Conservation (phyloP, 2,113 vertebrate species). For the Myrmecobius fasciatus region DNA sequence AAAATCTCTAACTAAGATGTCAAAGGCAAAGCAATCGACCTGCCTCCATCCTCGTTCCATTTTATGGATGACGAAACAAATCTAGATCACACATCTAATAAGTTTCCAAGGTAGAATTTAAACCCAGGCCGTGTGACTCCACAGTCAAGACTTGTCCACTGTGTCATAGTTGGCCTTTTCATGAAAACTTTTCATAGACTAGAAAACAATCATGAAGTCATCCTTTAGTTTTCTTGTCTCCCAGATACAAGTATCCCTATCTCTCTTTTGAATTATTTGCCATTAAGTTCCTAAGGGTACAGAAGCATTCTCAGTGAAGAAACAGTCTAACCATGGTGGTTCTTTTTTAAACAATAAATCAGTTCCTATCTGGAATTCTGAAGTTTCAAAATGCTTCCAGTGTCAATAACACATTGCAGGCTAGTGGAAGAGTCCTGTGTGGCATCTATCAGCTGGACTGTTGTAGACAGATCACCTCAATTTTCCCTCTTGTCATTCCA, state of each 20-base stretch:
- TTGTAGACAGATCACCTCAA: slow-evolving; percentile 66
- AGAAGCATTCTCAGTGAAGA: not conserved
- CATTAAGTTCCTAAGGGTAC: not conserved
- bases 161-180: not conserved
- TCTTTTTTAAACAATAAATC: slow-evolving; percentile 33
- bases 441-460: slow-evolving; percentile 46
- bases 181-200: not conserved
- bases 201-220: not conserved
- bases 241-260: not conserved
- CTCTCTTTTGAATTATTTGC: slow-evolving; percentile 46
- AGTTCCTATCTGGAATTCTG: not conserved
- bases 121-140: not conserved
- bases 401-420: not conserved
- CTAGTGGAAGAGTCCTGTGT: not conserved
- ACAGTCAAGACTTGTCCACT: not conserved
- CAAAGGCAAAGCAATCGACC: not conserved
- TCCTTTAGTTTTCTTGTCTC: not conserved
- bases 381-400: slow-evolving; percentile 6
- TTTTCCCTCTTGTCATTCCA: slow-evolving; percentile 71
- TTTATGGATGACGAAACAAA: not conserved
- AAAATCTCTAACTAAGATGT: not conserved
- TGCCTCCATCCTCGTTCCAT: not conserved
- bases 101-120: not conserved
- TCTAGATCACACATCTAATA: not conserved
- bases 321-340: slow-evolving; percentile 23